phyloP scores from a whole-genome alignment of 2,113 vertebrate genomes.

The Siphamia tubifer region DNA sequence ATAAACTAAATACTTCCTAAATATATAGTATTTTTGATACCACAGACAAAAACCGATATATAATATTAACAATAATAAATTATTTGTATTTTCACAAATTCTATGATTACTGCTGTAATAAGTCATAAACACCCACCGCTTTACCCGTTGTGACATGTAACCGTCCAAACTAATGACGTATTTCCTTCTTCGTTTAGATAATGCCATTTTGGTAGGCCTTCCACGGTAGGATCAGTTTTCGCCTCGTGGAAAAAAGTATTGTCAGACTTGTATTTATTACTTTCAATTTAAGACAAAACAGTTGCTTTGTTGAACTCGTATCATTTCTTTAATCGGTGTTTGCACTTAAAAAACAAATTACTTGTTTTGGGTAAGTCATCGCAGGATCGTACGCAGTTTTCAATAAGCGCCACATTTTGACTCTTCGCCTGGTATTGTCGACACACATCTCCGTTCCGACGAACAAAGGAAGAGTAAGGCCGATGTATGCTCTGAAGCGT shows the following conservation, averaged over 20 bases:
- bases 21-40: rapidly evolving
- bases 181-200: constrained; percentile 53
- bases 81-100: no score
- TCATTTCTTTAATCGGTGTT: background rate
- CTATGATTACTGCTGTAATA: background rate
- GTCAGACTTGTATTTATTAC: background rate
- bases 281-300: background rate
- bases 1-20: rapidly evolving
- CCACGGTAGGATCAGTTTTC: constrained; percentile 4
- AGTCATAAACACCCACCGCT: background rate
- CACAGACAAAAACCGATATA: rapidly evolving
- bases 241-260: constrained; percentile 42
- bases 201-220: constrained; percentile 64
- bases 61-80: rapidly evolving
- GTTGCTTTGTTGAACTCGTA: background rate
- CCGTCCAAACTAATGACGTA: constrained; percentile 63
- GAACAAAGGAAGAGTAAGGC: constrained; percentile 69
- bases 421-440: constrained; percentile 52
- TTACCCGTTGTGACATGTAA: background rate
- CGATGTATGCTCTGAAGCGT: background rate
- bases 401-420: constrained; percentile 27
- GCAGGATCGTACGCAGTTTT: constrained; percentile 8
- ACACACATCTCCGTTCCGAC: constrained; percentile 23
- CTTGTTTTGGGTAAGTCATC: background rate
- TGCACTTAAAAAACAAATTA: no score